Conservation (phyloP, 2,113 vertebrate species). For the Empidonax alnorum region DNA sequence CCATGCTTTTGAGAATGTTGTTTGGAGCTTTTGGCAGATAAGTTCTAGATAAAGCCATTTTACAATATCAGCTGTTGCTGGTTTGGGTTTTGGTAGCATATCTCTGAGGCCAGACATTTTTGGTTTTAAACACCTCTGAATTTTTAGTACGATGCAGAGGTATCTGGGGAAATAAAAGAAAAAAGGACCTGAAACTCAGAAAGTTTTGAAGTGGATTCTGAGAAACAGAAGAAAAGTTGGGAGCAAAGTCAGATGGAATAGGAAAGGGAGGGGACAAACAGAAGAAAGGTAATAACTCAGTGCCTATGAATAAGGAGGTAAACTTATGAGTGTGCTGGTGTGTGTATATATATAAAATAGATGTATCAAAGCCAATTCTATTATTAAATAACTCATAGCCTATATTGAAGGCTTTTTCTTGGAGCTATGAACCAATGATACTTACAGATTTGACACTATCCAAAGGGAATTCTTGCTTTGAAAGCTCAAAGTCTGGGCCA, state of each 20-base stretch:
- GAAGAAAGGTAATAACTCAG: not conserved
- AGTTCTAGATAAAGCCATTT: not conserved
- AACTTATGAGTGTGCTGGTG: rapidly evolving
- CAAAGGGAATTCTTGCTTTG: not conserved
- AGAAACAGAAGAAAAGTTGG: not conserved
- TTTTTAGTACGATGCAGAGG: not conserved
- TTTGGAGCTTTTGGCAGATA: not conserved
- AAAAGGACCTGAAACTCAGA: not conserved
- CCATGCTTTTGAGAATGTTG: not conserved
- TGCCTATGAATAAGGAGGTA: not conserved
- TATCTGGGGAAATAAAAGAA: not conserved
- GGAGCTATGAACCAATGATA: not conserved
- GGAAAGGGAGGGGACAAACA: not conserved
- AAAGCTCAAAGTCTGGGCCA: not conserved
- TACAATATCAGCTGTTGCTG: not conserved
- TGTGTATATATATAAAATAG: not conserved
- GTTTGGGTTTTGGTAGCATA: not conserved
- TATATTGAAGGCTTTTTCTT: not conserved
- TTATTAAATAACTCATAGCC: not conserved
- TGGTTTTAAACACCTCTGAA: not conserved
- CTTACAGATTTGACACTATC: not conserved
- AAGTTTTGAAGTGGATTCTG: not conserved
- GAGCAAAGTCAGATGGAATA: not conserved
- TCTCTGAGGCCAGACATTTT: not conserved
- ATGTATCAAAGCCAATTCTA: not conserved